Percentiles rank a stretch among this genome's conserved stretches.
These are phyloP conservation scores for Athrips mouffetella DNA, from an alignment of 2,888 invertebrate species.

Conservation along the genomic window DNA sequence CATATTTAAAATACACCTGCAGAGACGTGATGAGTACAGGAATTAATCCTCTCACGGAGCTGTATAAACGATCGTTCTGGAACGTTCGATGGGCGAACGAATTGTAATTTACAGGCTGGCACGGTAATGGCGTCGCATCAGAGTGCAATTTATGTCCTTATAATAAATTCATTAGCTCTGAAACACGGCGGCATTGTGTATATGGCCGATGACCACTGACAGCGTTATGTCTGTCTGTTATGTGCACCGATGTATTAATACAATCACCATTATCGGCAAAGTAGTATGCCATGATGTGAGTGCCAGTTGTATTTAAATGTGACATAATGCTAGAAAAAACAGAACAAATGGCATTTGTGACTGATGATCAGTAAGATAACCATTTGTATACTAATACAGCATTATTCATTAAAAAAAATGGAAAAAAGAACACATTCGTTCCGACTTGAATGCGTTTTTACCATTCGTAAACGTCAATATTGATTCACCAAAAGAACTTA, in stretches of 20 bases:
- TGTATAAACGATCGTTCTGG: constrained; percentile 63
- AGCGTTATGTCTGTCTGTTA: constrained; percentile 31
- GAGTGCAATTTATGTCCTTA: constrained; percentile 73
- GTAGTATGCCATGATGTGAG: background rate
- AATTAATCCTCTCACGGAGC: constrained; percentile 55
- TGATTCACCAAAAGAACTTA: background rate
- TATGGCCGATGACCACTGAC: constrained; percentile 31
- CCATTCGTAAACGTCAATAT: background rate
- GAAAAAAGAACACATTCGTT: background rate
- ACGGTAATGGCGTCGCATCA: constrained; percentile 73
- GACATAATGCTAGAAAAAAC: background rate
- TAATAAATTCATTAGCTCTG: constrained; percentile 75
- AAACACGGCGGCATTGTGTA: constrained; percentile 32
- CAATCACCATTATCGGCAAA: constrained; percentile 7
- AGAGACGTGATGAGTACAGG: constrained; percentile 27
- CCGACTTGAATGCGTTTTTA: background rate
- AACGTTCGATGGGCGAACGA: constrained; percentile 51
- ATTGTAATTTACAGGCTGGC: constrained; percentile 71
- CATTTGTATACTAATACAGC: background rate
- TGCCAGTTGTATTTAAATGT: background rate
- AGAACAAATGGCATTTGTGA: background rate
- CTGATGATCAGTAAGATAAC: background rate
- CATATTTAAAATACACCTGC: constrained; percentile 33
- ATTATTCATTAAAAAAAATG: background rate
- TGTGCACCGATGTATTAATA: constrained; percentile 30